Conservation (phyloP, 2,113 vertebrate species). For the Pachypanchax playfairii region DNA sequence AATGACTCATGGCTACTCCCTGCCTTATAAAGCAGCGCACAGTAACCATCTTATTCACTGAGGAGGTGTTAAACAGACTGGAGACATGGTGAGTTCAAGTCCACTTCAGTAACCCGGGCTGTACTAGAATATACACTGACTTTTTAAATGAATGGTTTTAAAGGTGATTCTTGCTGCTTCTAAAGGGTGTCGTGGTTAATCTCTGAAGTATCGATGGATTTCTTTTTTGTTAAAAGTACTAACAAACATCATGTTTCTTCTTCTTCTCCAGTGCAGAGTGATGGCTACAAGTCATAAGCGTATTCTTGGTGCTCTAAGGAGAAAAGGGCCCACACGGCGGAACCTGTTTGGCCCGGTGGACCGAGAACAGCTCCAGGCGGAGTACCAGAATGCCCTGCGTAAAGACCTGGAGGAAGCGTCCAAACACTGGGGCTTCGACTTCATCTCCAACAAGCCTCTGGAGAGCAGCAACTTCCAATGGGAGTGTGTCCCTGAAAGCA, state of each 20-base stretch:
- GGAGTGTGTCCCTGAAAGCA: slow-evolving; percentile 78
- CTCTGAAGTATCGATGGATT: too few relatives aligned
- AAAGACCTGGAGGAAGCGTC: slow-evolving; percentile 83
- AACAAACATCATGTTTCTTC: slow-evolving; percentile 17
- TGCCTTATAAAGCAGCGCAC: slow-evolving; percentile 29
- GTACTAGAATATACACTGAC: too few relatives aligned
- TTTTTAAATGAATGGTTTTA: too few relatives aligned
- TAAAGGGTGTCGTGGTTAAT: too few relatives aligned
- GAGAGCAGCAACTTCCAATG: slow-evolving; percentile 82
- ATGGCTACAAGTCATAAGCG: slow-evolving; percentile 74
- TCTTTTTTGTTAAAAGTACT: too few relatives aligned
- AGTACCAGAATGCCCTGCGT: slow-evolving; percentile 72
- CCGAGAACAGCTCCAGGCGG: slow-evolving; percentile 80
- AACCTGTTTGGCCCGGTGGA: slow-evolving; percentile 90
- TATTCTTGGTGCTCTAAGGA: slow-evolving; percentile 28
- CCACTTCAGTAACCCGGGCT: not conserved
- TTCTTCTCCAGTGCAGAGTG: slow-evolving; percentile 61
- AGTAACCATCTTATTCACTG: not conserved
- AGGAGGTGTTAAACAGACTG: slow-evolving; percentile 2
- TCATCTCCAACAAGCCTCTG: slow-evolving; percentile 83
- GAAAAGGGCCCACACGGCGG: slow-evolving; percentile 76
- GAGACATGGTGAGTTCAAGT: slow-evolving; percentile 57
- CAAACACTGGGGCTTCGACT: slow-evolving; percentile 90
- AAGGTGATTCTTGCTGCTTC: too few relatives aligned
- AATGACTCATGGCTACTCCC: slow-evolving; percentile 43